These are phyloP conservation scores for Pocillopora grandis DNA, from an alignment of 92 coral and sea anemone genomes.

Conservation along the genomic window DNA sequence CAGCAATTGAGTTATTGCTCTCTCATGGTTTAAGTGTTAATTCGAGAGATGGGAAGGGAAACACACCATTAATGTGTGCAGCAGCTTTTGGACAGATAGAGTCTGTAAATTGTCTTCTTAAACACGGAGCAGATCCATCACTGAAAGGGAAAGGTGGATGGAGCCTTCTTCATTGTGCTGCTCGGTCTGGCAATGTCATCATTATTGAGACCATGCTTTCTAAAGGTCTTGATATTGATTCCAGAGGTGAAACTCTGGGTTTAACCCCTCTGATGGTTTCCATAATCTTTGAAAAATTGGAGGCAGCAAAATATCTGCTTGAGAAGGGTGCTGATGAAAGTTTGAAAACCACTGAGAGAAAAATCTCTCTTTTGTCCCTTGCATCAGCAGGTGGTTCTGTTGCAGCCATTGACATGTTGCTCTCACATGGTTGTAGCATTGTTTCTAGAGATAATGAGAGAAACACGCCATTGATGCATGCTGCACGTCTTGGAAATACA, in stretches of 20 bases:
- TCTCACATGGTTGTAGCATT: neutral
- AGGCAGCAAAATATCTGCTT: neutral
- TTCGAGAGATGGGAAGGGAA: neutral
- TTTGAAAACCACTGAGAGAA: neutral
- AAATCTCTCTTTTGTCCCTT: neutral
- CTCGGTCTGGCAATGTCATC: neutral
- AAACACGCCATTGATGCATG: neutral
- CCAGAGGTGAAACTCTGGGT: neutral
- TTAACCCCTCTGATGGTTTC: neutral
- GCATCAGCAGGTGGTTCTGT: neutral
- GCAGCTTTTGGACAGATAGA: conserved; percentile 1
- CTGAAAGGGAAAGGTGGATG: neutral
- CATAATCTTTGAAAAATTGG: no score
- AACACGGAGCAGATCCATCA: neutral
- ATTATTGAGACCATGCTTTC: no score
- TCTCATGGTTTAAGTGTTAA: neutral
- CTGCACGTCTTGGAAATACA: neutral
- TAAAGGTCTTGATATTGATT: no score
- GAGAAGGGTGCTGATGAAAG: neutral
- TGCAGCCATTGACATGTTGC: neutral
- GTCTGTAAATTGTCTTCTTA: neutral
- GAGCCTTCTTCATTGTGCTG: neutral
- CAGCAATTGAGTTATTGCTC: neutral
- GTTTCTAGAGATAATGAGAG: neutral
- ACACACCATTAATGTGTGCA: conserved; percentile 9